Base-by-base conservation (phyloP, 2,797 vertebrate genomes). In the Pseudopleuronectes americanus region DNA sequence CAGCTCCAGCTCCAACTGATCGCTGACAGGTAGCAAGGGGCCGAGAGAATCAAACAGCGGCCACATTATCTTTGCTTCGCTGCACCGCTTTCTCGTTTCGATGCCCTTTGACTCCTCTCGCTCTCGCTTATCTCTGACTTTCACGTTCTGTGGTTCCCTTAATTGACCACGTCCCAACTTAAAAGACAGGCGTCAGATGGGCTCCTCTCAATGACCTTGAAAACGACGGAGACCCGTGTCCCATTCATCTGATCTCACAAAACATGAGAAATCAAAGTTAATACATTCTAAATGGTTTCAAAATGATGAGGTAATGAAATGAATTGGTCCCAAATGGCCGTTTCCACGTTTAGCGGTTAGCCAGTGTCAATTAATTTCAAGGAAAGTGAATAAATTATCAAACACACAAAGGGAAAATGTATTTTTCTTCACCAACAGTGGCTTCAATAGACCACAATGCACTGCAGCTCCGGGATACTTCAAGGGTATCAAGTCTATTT, bases 11-110 rank as follows among this genome's bases (percentile, higher is more conserved):
- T 74, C 66, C 76, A 87, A 71, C 72, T 31, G 63, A 63, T 85
- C 69, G 23, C 75, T 91, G 91, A 90, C 90, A 91, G 87, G 81
- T 83, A 79, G 88, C n/a, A 88, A 89, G 86, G 77, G 85, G 84
- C 82, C 66, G 75, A 76, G 81, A 55, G 77, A 80, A 80, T 69
- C 76, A 74, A 84, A 81, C 83, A 74, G 71, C 36, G 89, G 87
- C 84, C 89, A 74, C 80, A 89, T 92, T 85, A 87, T 89, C 76
- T 81, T 47, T 64, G 87, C 90, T 87, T 76, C 77, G 63, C 76
- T 86, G 90, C 85, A 61, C 75, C n/a, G 61, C 73, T 64, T 79
- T 79, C 75, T 65, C 72, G 1, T 21, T 51, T 52, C 65, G 54
- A 26, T 57, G 74, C 70, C 65, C 81, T 68, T 26, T 86, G 69